Base-by-base conservation (phyloP, 2,113 vertebrate genomes). In the Eupsittula cactorum region DNA sequence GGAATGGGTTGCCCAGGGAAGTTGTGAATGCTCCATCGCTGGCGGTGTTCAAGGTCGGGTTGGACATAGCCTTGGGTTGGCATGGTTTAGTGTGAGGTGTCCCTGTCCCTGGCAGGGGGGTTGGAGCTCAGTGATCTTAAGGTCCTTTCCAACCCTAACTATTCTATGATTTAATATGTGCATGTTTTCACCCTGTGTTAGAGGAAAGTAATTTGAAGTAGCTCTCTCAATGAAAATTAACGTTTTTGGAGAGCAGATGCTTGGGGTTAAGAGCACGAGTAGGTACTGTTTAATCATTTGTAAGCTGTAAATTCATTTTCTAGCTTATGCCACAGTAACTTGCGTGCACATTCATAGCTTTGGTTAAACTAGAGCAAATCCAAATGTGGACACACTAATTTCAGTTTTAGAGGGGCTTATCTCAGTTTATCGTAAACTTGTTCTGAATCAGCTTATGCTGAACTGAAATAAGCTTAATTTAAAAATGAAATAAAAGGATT, bases 401-500 rank as follows among this genome's bases (percentile, higher is more conserved):
- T 96, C 85, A 88, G 70, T 95, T 95, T 97, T 91, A 91, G 82
- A 76, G 79, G 90, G 90, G 68, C 29, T 96, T 96, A 96, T 93
- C 94, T 95, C 78, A 86, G n/a, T 95, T 94, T 95, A 95, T 97
- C 90, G 0, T 83, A 94, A 96, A 96, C 87, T 94, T 88, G 49
- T 92, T 95, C 93, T 88, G 90, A 94, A 90, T 90, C 82, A 77
- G 88, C 82, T 96, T 94, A 94, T 39, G 29, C 39, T 0, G 0
- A 91, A 93, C 63, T 46, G 20, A 82, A 95, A 97, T 86, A 90
- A 57, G 82, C 55, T 92, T 94, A 90, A 92, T 88, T 93, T 94
- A 75, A 95, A 95, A 93, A 67, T 88, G 42, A 96, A 96, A 94
- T 85, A 93, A 96, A 94, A 90, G 87, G 84, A 95, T 96, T 95